Base-by-base conservation (phyloP, 1,140 invertebrate genomes). In the Ptiloglossa arizonensis region DNA sequence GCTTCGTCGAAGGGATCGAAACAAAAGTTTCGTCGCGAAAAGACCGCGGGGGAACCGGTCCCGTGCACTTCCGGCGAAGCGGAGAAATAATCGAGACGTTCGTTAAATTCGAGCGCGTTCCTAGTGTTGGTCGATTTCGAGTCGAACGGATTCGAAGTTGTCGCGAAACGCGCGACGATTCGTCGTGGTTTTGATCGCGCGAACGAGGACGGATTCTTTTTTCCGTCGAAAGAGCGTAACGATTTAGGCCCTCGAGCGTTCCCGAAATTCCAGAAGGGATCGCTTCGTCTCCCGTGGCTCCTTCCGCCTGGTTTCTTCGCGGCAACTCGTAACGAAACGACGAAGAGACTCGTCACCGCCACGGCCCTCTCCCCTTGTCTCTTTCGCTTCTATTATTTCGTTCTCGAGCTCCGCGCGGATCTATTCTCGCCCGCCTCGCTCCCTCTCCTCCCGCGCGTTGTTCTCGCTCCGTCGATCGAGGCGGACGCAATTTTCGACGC, bases 251-350 rank as follows among this genome's bases (percentile, higher is more conserved):
- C 67, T 41, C 56, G 68, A 70, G 76, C 76, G 60, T 73, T 73
- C 50, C 59, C 70, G 52, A 79, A 79, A 79, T 79, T 79, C 76
- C 70, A 64, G 19, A 32, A 79, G 76, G 69, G 73, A 79, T 79
- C 66, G 69, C 67, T n/a, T 66, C 68, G 60, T 50, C 60, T 50
- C 76, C 24, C 69, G 59, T 71, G 48, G 41, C 41, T 72, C n/a
- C 59, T 79, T 79, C 76, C 24, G 76, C 59, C 70, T 79, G 70
- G 76, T 79, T 79, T 79, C 70, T 56, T 62, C 70, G 24, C 70
- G 76, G 76, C 48, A 62, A 70, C 76, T 79, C 70, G 66, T 79
- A 79, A 79, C 76, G 60, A 74, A 79, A 72, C 74, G 76, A 79
- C 70, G 44, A 50, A 79, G 57, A 66, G 76, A 73, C 70, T 73